These are phyloP conservation scores for Calameuta filiformis DNA, from an alignment of 2,888 invertebrate genomes.

Conservation along the genomic window DNA sequence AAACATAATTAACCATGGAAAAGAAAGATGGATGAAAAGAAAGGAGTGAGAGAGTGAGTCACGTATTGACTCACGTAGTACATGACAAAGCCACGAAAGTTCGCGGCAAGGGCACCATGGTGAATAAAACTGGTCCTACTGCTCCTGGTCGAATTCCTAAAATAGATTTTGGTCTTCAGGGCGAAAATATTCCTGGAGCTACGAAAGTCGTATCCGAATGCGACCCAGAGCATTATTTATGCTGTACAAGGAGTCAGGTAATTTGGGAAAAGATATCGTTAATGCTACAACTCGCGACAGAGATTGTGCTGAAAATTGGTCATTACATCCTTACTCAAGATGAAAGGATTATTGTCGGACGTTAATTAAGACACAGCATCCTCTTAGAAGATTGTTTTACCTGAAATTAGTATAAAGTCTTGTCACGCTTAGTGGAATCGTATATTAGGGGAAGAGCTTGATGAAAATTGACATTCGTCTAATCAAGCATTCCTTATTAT, in stretches of 20 bases:
- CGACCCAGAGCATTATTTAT: not conserved
- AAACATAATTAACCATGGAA: not conserved
- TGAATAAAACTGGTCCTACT: not conserved
- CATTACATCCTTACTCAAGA: not conserved
- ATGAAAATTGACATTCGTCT: not conserved
- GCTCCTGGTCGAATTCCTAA: not conserved
- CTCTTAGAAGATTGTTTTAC: not conserved
- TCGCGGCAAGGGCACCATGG: not conserved
- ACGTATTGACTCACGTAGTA: not conserved
- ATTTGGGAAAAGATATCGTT: not conserved
- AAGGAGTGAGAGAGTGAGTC: not conserved
- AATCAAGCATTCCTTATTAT: not conserved
- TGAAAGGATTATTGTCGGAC: not conserved
- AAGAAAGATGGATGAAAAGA: not conserved
- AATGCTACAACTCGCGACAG: not conserved
- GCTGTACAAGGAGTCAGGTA: not conserved
- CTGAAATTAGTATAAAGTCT: not conserved
- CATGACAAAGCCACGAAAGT: not conserved
- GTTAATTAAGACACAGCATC: not conserved
- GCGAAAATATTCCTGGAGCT: not conserved
- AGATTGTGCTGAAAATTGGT: not conserved
- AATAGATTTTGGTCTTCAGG: not conserved
- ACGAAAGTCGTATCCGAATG: not conserved
- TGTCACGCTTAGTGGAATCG: not conserved
- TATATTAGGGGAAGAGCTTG: not conserved